phyloP scores from a whole-genome alignment of 2,113 vertebrate species.

The Paratilapia polleni region DNA sequence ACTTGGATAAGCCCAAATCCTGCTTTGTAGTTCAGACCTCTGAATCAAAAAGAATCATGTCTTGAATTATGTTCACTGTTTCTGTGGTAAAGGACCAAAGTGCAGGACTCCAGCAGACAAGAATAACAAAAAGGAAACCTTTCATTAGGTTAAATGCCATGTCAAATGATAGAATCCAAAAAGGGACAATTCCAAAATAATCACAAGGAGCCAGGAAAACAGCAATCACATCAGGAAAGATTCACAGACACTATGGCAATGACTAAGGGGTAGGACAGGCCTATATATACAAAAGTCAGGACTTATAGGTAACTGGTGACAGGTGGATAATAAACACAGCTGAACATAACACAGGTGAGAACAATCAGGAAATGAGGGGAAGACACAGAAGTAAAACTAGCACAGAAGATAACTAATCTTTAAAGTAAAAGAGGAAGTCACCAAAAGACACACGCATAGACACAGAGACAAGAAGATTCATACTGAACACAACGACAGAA shows the following conservation, averaged over 20 bases:
- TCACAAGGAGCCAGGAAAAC: background rate
- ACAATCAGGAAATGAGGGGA: background rate
- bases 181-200: background rate
- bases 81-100: background rate
- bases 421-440: too few relatives aligned
- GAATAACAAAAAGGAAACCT: background rate
- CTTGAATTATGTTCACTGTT: too few relatives aligned
- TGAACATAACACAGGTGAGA: background rate
- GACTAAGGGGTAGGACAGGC: background rate
- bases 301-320: background rate
- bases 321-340: background rate
- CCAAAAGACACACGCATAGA: background rate
- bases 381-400: background rate
- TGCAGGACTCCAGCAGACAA: background rate
- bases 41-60: too few relatives aligned
- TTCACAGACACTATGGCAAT: too few relatives aligned
- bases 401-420: too few relatives aligned
- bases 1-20: too few relatives aligned
- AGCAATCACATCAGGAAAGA: too few relatives aligned
- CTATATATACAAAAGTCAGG: background rate
- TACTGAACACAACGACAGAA: background rate
- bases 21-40: too few relatives aligned
- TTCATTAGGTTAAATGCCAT: too few relatives aligned
- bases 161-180: background rate
- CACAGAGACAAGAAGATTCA: too few relatives aligned